phyloP scores from a whole-genome alignment of 1,140 invertebrate genomes.

The Aphaenogaster rudis region DNA sequence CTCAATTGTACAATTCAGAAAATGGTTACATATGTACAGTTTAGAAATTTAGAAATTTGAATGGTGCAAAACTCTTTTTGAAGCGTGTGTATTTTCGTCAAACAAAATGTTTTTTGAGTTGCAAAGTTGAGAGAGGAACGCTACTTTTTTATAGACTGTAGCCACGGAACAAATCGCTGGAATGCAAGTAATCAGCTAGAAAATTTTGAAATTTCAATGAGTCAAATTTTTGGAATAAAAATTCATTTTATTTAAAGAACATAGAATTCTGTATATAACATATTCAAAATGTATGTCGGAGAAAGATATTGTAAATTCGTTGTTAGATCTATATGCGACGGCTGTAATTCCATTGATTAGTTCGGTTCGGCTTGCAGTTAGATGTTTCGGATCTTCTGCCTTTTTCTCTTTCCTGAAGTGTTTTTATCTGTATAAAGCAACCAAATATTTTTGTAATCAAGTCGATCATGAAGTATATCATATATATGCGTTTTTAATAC shows the following conservation, averaged over 20 bases:
- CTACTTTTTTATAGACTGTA: slow-evolving; percentile 1
- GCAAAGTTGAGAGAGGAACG: not conserved
- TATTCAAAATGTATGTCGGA: not conserved
- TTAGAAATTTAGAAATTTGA: slow-evolving; percentile 16
- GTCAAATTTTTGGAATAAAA: not conserved
- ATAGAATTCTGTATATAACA: slow-evolving; percentile 16
- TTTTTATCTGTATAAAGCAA: not conserved
- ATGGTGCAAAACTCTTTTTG: slow-evolving; percentile 50
- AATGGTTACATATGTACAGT: not conserved
- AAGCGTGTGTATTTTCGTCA: slow-evolving; percentile 2
- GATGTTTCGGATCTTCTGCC: not conserved
- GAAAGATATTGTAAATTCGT: slow-evolving; percentile 1
- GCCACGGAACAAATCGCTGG: not conserved
- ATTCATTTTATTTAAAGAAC: slow-evolving; percentile 11
- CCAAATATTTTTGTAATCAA: slow-evolving; percentile 35
- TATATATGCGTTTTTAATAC: not conserved
- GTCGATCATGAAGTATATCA: not conserved
- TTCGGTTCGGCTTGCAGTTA: not conserved
- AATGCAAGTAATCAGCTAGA: not conserved
- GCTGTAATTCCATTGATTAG: not conserved
- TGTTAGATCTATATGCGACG: not conserved
- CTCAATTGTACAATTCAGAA: not conserved
- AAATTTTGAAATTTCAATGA: not conserved
- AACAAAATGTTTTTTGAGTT: not conserved
- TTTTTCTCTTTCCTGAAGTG: not conserved